Base-by-base conservation (phyloP, 2,113 vertebrate species). In the Hyperoodon ampullatus region DNA sequence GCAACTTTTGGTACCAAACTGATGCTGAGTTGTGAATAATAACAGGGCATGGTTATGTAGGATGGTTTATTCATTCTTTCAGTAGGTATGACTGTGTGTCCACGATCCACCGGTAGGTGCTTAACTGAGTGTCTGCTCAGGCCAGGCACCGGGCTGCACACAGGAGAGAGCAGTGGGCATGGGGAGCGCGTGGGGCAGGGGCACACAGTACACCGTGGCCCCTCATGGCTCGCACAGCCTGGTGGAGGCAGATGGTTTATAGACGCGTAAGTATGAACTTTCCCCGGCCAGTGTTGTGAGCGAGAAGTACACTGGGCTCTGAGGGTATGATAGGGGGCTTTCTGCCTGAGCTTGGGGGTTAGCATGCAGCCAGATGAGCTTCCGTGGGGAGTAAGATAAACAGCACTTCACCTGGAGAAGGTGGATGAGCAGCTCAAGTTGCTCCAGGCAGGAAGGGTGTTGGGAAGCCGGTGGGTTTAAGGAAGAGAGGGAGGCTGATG, bases 21-120 rank as follows among this genome's bases (percentile, higher is more conserved):
- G 71, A 70, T 42, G 55, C 4, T 47, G 66, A 50, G n/a, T 58
- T 72, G 85, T 60, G 68, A 68, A 15, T 83, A 35, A 30, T 5
- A 7, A 39, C 26, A 81, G 42, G 70, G 30, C 50, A 16, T 63
- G 50, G 21, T 42, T 35, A 13, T 18, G 3, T n/a, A 28, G 30
- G 21, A 50, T 42, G 42, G 23, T 11, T 30, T 74, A 28, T 11
- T 90, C 11, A 1, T 82, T n/a, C 24, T 87, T 89, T 35, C 33
- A 4, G 1, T 3, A 44, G 39, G 16, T 58, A 12, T 16, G n/a
- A 26, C 4, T 16, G 47, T 47, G 70, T 15, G 26, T 15, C 63
- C 15, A 1, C 0, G 0, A 0, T 21, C 35, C 33, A 60, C 33
- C 44, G 42, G 0, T 39, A 1, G 3, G 4, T 14, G n/a, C 39